Evolutionary conservation across 2,113 vertebrate species (phyloP), one percentile per base, ranked within the genome.

Genomic region (Natator depressus): DNA sequence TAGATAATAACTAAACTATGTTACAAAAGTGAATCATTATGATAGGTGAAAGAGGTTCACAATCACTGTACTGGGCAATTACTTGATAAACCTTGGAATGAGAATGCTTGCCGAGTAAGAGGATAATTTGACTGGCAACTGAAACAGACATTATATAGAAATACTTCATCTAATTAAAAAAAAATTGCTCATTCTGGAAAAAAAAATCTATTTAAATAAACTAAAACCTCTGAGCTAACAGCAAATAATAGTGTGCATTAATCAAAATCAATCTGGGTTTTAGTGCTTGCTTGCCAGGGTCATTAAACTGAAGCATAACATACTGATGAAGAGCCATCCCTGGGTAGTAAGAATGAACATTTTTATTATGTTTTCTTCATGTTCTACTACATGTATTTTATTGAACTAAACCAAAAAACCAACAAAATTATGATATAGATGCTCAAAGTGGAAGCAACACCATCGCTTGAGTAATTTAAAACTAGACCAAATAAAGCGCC

Each of bases 221-320:
- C 97, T 93, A 97, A 95, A 98, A 93, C 82, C 80, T 98, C 95
- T 85, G 78, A 62, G 35, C 78, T 95, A 96, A 93, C 86, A 96
- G 90, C 75, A 98, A 97, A 95, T 93, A 97, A 98, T 92, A 69
- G 85, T 55, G 87, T 92, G 35, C 85, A 97, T 98, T 98, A 94
- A 97, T 98, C 96, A 98, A 96, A 94, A 81, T 93, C 96, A 95
- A 93, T 94, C 86, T 89, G 46, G 78, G 75, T 96, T 84, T 96
- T 90, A 93, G 82, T 91, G 79, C 79, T 38, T 95, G 94, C 69
- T 93, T 80, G 93, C 89, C 94, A 93, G 94, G 95, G 96, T 91
- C 76, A 94, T 98, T 97, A 97, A 80, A 84, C 95, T 89, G 96
- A 90, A 97, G 93, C 47, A 65, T 92, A 96, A 93, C 59, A 94